Conservation (phyloP, 2,113 vertebrate genomes). For the Anolis carolinensis region DNA sequence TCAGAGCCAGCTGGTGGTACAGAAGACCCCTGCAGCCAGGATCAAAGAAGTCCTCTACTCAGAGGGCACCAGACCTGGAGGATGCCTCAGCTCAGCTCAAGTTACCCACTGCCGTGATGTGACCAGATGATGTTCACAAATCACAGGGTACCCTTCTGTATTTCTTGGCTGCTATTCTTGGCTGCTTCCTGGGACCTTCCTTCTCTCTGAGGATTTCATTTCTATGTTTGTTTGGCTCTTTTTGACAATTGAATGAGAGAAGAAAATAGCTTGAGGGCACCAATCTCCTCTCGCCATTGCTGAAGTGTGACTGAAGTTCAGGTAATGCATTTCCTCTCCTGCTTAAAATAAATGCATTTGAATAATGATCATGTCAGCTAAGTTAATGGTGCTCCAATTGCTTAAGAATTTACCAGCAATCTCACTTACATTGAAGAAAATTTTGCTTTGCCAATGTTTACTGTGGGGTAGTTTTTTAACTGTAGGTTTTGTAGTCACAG, state of each 20-base stretch:
- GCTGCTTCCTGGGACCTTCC: not conserved
- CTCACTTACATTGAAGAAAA: not conserved
- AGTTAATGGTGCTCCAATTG: not conserved
- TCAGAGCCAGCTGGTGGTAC: not conserved
- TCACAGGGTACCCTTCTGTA: not conserved
- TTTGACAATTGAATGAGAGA: not conserved
- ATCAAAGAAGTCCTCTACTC: not conserved
- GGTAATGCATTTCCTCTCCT: conserved; percentile 23
- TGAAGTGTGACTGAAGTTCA: not conserved
- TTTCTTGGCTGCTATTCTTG: not conserved
- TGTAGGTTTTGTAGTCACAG: not conserved
- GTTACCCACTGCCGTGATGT: conserved; percentile 1
- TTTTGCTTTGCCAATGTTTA: not conserved
- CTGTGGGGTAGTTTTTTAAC: not conserved
- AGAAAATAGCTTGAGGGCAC: conserved; percentile 34
- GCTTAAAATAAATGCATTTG: not conserved
- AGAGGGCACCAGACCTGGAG: not conserved
- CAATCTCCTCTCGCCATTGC: not conserved
- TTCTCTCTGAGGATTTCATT: no score
- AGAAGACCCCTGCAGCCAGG: not conserved
- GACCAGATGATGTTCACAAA: not conserved
- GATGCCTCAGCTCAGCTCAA: not conserved
- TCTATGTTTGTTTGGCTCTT: not conserved
- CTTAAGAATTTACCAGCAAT: not conserved
- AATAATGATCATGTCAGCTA: not conserved